Evolutionary conservation across 2,113 vertebrate genomes (phyloP).

Genomic region (Ondatra zibethicus): DNA sequence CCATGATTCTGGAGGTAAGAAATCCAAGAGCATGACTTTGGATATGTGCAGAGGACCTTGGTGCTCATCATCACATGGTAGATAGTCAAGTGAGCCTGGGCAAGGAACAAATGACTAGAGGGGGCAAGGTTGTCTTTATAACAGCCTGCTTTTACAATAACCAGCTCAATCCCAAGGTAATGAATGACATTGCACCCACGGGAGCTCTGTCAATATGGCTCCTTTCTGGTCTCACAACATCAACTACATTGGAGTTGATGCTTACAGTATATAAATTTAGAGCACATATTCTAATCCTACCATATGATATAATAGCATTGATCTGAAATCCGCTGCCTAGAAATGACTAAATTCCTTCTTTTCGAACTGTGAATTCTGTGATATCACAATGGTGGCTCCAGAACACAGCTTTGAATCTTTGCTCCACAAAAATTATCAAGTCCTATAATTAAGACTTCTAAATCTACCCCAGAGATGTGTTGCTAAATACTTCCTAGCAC

Average conservation of each 20-base stretch:
- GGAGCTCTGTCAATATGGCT: background rate
- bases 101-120: background rate
- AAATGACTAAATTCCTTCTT: background rate
- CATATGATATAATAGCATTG: background rate
- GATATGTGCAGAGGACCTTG: background rate
- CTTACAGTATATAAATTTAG: background rate
- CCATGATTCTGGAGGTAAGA: background rate
- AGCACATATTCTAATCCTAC: background rate
- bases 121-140: background rate
- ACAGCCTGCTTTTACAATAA: background rate
- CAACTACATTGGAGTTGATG: background rate
- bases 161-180: background rate
- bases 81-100: background rate
- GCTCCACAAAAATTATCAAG: background rate
- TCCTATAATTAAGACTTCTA: background rate
- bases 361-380: background rate
- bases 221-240: background rate
- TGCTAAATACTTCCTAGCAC: background rate
- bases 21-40: background rate
- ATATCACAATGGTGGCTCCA: background rate
- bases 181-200: background rate
- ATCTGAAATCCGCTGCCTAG: background rate
- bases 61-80: background rate
- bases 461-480: background rate
- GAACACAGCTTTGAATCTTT: background rate